Percentiles rank a stretch among this genome's conserved stretches.
Conservation (phyloP, 2,113 vertebrate species). For the Mixornis gularis region DNA sequence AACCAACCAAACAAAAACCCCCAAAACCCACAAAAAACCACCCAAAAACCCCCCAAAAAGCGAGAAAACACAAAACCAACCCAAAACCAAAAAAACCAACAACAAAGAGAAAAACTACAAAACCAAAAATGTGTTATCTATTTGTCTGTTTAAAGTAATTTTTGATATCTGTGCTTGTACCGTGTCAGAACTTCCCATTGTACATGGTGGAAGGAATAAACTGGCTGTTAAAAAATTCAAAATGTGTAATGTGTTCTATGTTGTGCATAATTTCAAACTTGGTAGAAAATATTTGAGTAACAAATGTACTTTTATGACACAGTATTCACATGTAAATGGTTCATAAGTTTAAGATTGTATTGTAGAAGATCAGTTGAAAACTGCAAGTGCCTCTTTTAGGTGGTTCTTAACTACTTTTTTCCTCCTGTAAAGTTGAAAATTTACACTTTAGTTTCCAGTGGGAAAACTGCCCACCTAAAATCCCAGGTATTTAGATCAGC, state of each 20-base stretch:
- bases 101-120: not conserved
- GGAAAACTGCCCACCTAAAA: not conserved
- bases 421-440: not conserved
- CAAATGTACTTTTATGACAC: not conserved
- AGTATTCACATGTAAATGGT: not conserved
- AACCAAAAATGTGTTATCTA: not conserved
- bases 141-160: not conserved
- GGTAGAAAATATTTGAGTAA: not conserved
- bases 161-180: not conserved
- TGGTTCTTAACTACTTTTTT: not conserved
- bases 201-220: not conserved
- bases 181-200: not conserved
- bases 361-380: not conserved
- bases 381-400: not conserved
- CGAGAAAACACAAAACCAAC: too few relatives aligned
- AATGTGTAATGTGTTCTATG: not conserved
- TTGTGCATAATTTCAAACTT: not conserved
- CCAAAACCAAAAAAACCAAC: not conserved
- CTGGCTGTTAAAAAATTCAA: not conserved
- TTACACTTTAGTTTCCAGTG: not conserved
- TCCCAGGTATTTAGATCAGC: not conserved
- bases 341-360: not conserved
- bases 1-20: not conserved
- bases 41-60: too few relatives aligned
- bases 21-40: not conserved